Evolutionary conservation across 2,888 invertebrate genomes (phyloP).

Genomic region (Hypomecis punctinalis): DNA sequence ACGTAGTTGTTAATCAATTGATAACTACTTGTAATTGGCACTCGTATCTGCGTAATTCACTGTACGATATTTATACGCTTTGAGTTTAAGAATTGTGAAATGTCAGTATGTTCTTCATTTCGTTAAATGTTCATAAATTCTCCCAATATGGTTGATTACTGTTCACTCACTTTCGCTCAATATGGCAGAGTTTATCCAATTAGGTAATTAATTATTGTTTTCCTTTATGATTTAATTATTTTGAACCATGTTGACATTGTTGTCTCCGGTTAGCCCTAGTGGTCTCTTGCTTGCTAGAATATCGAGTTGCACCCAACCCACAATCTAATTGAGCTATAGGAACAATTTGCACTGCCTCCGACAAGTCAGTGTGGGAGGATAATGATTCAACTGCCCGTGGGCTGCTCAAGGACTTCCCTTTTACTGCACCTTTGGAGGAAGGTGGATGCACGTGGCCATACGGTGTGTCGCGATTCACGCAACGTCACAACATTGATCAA

Average conservation of each 20-base stretch:
- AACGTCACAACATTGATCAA: slow-evolving; percentile 16
- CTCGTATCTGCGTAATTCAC: slow-evolving; percentile 15
- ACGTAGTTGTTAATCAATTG: slow-evolving; percentile 21
- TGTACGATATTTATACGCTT: not conserved
- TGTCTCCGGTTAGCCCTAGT: slow-evolving; percentile 25
- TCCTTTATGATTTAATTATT: not conserved
- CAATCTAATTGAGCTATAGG: slow-evolving; percentile 55
- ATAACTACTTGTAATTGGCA: slow-evolving; percentile 21
- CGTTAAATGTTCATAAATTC: not conserved
- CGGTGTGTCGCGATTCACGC: slow-evolving; percentile 25
- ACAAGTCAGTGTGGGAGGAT: slow-evolving; percentile 66
- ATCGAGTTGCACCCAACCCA: slow-evolving; percentile 41
- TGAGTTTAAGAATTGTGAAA: not conserved
- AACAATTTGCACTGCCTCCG: slow-evolving; percentile 53
- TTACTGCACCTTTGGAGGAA: slow-evolving; percentile 67
- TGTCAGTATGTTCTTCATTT: not conserved
- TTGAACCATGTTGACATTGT: not conserved
- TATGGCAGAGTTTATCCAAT: too few species aligned
- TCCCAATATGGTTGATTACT: not conserved
- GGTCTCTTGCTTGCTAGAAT: slow-evolving; percentile 7
- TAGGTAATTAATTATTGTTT: too few species aligned
- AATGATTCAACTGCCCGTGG: slow-evolving; percentile 73
- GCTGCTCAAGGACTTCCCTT: slow-evolving; percentile 79
- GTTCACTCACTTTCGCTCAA: too few species aligned
- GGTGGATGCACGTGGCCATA: slow-evolving; percentile 50